Evolutionary conservation across 1,140 invertebrate genomes (phyloP).

Genomic region (Akabosia matsudoensis): DNA sequence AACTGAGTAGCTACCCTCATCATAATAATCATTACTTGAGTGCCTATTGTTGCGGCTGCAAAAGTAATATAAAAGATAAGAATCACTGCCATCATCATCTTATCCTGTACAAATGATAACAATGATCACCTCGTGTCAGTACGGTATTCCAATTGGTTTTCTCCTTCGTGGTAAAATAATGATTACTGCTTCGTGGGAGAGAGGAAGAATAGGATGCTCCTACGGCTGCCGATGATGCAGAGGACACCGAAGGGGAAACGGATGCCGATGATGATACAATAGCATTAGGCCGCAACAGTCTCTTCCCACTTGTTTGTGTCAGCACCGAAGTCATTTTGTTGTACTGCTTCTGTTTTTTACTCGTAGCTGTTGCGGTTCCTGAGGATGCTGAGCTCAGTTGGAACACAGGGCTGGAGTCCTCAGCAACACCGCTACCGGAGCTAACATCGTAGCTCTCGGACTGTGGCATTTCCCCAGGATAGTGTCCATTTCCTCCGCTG

Average conservation of each 20-base stretch:
- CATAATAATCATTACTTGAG: not conserved
- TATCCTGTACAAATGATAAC: not conserved
- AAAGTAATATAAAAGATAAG: constrained; percentile 18
- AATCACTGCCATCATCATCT: not conserved
- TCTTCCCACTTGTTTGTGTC: constrained; percentile 7
- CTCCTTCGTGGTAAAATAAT: constrained; percentile 18
- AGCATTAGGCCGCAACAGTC: constrained; percentile 4
- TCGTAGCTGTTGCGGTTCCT: not conserved
- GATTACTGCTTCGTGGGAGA: constrained; percentile 12
- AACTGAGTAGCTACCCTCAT: no score
- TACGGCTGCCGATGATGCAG: not conserved
- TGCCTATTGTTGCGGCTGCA: not conserved
- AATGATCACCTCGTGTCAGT: constrained; percentile 27
- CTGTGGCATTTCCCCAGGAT: constrained; percentile 3
- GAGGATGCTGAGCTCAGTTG: constrained; percentile 5
- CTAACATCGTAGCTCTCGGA: not conserved
- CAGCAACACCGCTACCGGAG: not conserved
- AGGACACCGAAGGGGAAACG: not conserved
- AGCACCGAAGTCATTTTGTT: constrained; percentile 8
- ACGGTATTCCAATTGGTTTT: constrained; percentile 28
- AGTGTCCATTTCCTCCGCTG: not conserved
- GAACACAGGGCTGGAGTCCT: constrained; percentile 1
- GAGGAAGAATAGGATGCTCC: not conserved
- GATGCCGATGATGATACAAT: no score
- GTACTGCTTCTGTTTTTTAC: constrained; percentile 18